Conservation (phyloP, 2,797 vertebrate species). For the Anabacerthia variegaticeps region DNA sequence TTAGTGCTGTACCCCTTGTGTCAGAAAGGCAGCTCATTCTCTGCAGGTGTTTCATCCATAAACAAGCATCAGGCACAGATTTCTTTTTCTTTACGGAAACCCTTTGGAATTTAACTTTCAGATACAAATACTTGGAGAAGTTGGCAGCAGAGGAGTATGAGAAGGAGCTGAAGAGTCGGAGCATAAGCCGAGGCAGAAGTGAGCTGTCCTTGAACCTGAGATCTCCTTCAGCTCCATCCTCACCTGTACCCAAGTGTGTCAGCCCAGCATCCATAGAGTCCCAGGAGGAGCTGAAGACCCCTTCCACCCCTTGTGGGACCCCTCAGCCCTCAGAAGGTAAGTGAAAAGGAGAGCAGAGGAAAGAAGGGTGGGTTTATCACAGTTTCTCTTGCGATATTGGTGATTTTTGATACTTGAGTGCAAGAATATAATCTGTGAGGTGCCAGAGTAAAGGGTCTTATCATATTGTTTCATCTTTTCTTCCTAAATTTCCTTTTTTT, state of each 20-base stretch:
- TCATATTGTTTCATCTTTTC: background rate
- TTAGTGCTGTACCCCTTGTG: constrained; percentile 40
- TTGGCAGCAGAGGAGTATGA: constrained; percentile 89
- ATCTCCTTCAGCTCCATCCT: constrained; percentile 73
- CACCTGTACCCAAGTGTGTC: constrained; percentile 71
- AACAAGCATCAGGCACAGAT: constrained; percentile 72
- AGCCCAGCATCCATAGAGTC: constrained; percentile 76
- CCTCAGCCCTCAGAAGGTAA: constrained; percentile 80
- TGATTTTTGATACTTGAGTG: background rate
- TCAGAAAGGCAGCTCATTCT: constrained; percentile 69
- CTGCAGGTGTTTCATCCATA: constrained; percentile 79
- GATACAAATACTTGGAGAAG: constrained; percentile 93
- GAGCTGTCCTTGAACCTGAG: constrained; percentile 92
- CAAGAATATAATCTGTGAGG: background rate
- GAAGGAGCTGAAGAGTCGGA: constrained; percentile 82
- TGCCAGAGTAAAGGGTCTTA: background rate
- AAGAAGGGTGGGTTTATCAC: background rate
- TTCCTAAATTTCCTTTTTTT: background rate
- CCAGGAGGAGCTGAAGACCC: constrained; percentile 74
- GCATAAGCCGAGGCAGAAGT: constrained; percentile 81
- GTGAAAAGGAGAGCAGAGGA: background rate
- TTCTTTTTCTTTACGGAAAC: constrained; percentile 80
- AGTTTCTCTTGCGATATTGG: background rate
- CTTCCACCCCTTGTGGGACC: constrained; percentile 31
- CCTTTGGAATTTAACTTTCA: constrained; percentile 84